phyloP scores from a whole-genome alignment of 2,797 vertebrate genomes.

The Prionace glauca region DNA sequence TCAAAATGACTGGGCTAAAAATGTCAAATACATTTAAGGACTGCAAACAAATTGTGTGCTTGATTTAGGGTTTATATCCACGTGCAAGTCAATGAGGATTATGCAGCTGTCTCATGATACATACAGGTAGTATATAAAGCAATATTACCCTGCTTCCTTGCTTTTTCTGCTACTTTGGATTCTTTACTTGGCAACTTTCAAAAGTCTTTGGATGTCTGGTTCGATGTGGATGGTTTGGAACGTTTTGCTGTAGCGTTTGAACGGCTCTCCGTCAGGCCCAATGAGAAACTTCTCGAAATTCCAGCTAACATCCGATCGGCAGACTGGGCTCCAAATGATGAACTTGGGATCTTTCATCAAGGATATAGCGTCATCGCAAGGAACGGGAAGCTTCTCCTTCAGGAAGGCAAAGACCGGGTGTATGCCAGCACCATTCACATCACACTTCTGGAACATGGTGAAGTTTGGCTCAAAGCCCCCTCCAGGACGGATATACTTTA shows the following conservation, averaged over 20 bases:
- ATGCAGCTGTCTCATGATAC: background rate
- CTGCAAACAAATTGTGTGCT: background rate
- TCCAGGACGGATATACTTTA: conserved; percentile 84
- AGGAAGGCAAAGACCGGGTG: conserved; percentile 91
- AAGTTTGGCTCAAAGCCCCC: conserved; percentile 80
- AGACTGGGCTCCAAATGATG: conserved; percentile 81
- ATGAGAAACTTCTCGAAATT: conserved; percentile 98
- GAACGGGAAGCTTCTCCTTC: conserved; percentile 86
- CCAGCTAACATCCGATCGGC: conserved; percentile 82
- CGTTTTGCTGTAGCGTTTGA: conserved; percentile 86
- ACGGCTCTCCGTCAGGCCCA: conserved; percentile 89
- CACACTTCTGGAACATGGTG: conserved; percentile 82
- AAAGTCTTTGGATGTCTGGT: conserved; percentile 84
- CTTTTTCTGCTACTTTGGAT: conserved; percentile 37
- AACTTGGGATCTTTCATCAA: conserved; percentile 79
- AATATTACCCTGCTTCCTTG: background rate
- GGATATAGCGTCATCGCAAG: conserved; percentile 69
- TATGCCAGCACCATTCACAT: conserved; percentile 80
- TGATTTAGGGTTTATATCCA: background rate
- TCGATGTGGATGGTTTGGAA: conserved; percentile 77
- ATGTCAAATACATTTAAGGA: background rate
- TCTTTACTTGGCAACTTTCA: conserved; percentile 81
- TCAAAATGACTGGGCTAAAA: background rate
- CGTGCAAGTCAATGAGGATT: background rate
- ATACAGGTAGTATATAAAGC: background rate